Evolutionary conservation across 2,797 vertebrate genomes (phyloP).

Genomic region (Falco rusticolus): DNA sequence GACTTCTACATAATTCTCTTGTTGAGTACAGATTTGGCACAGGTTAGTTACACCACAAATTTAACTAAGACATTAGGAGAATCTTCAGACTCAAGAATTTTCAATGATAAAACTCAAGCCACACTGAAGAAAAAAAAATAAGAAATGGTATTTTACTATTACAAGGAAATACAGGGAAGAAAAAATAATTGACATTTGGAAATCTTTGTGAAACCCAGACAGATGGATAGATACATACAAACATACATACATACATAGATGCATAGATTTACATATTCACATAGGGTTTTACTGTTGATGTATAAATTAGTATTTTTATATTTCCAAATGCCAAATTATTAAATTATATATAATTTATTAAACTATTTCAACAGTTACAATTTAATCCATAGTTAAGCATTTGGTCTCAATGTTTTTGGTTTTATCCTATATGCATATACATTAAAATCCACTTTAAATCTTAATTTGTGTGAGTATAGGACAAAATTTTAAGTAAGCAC

Average conservation of each 20-base stretch:
- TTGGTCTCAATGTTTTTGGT: background rate
- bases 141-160: background rate
- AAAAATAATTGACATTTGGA: background rate
- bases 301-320: background rate
- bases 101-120: background rate
- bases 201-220: background rate
- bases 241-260: no score
- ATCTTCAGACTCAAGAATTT: background rate
- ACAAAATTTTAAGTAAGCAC: background rate
- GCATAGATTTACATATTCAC: background rate
- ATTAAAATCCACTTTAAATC: background rate
- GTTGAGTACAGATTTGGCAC: background rate
- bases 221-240: background rate
- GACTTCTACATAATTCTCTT: background rate
- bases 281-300: background rate
- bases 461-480: background rate
- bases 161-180: rapidly evolving
- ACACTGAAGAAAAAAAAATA: background rate
- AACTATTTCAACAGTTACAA: background rate
- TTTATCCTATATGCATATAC: background rate
- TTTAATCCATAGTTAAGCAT: background rate
- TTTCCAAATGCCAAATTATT: background rate
- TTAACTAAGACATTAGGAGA: background rate
- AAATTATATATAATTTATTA: background rate
- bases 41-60: background rate